A percentile compares a stretch with the other conserved stretches of the same genome.
These are phyloP conservation scores for Cephalophus harveyi DNA, from an alignment of 2,113 vertebrate genomes.

Conservation along the genomic window DNA sequence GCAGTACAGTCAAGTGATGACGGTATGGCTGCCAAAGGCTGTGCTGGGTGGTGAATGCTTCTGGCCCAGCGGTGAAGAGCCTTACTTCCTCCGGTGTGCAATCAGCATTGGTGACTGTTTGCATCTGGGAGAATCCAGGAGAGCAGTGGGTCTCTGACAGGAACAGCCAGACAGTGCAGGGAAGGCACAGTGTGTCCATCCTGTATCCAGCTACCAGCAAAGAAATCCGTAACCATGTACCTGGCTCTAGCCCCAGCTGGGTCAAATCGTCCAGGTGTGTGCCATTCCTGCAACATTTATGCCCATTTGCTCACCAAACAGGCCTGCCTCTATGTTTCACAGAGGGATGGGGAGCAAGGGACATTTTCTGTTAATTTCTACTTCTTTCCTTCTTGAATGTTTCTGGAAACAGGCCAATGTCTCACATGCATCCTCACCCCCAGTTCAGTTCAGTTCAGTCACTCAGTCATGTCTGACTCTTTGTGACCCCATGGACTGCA, in stretches of 20 bases:
- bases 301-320: not conserved
- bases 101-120: accelerated
- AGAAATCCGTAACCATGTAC: not conserved
- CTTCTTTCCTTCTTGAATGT: not conserved
- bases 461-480: not conserved
- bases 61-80: not conserved
- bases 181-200: not conserved
- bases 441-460: not conserved
- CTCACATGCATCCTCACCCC: not conserved
- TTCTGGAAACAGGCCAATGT: not conserved
- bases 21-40: accelerated
- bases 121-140: not conserved
- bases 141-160: not conserved
- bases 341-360: not conserved
- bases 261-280: not conserved
- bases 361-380: not conserved
- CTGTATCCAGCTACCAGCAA: not conserved
- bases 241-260: not conserved
- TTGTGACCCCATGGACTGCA: not conserved
- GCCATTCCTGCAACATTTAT: not conserved
- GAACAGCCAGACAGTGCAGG: not conserved
- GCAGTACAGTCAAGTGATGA: not conserved
- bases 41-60: no score
- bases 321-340: accelerated
- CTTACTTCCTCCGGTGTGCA: not conserved